A percentile compares a stretch with the other conserved stretches of the same genome.
Evolutionary conservation across 2,797 vertebrate genomes (phyloP).

Genomic region (Acridotheres tristis): DNA sequence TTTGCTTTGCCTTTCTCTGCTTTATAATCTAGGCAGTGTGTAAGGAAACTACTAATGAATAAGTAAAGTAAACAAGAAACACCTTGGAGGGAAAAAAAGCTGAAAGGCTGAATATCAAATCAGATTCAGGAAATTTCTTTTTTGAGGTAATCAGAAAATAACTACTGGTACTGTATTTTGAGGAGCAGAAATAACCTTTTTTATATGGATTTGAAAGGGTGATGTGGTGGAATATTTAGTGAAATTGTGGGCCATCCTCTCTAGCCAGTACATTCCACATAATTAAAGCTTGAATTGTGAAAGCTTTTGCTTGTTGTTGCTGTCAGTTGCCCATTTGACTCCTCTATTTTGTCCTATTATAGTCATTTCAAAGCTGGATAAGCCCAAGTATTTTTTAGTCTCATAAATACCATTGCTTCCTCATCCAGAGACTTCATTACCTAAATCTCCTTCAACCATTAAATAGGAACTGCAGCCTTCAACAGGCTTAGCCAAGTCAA

Average conservation of each 20-base stretch:
- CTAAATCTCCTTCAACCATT: background rate
- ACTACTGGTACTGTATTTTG: background rate
- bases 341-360: background rate
- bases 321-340: background rate
- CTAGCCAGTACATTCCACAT: background rate
- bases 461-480: background rate
- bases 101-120: background rate
- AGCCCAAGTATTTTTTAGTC: background rate
- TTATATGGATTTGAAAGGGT: background rate
- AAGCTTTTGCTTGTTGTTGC: background rate
- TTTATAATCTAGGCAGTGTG: background rate
- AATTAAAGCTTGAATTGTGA: background rate
- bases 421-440: background rate
- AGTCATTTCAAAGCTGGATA: background rate
- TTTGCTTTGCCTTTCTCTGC: background rate
- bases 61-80: background rate
- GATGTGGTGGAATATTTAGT: background rate
- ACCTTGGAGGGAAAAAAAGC: background rate
- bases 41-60: background rate
- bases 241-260: background rate
- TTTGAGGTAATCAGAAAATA: background rate
- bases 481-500: background rate
- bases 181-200: background rate
- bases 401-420: background rate
- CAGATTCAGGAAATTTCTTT: background rate